Conservation (phyloP, 1,140 invertebrate genomes). For the Ephestia elutella region DNA sequence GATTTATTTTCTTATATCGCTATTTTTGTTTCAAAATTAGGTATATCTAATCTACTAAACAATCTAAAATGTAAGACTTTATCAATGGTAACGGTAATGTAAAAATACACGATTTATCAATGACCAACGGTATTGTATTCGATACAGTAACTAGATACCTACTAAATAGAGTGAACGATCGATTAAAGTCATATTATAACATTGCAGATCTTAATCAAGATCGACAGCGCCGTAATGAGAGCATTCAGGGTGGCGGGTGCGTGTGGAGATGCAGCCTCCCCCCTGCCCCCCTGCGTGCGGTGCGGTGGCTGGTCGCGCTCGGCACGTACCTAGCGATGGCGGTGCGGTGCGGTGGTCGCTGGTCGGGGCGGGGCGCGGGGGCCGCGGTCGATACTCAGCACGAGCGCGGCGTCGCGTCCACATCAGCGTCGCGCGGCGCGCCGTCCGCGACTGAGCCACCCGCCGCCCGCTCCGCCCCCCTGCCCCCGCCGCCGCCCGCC, state of each 20-base stretch:
- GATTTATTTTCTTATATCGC: no score
- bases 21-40: no score
- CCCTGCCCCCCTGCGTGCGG: neutral
- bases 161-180: neutral
- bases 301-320: neutral
- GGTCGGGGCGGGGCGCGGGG: conserved; percentile 23
- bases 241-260: neutral
- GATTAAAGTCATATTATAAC: neutral
- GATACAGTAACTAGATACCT: no score
- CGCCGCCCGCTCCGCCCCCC: conserved; percentile 19
- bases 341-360: conserved; percentile 6
- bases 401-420: conserved; percentile 23
- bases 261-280: no score
- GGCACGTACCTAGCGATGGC: conserved; percentile 9
- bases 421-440: conserved; percentile 37
- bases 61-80: no score
- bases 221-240: neutral
- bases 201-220: neutral
- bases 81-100: no score
- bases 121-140: no score
- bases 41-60: no score
- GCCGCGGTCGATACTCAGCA: conserved; percentile 31
- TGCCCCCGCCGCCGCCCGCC: conserved; percentile 18
- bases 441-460: conserved; percentile 37
- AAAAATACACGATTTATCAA: no score